Evolutionary conservation across 2,113 vertebrate genomes (phyloP), one percentile per base, ranked within the genome.

Genomic region (Xyrauchen texanus): DNA sequence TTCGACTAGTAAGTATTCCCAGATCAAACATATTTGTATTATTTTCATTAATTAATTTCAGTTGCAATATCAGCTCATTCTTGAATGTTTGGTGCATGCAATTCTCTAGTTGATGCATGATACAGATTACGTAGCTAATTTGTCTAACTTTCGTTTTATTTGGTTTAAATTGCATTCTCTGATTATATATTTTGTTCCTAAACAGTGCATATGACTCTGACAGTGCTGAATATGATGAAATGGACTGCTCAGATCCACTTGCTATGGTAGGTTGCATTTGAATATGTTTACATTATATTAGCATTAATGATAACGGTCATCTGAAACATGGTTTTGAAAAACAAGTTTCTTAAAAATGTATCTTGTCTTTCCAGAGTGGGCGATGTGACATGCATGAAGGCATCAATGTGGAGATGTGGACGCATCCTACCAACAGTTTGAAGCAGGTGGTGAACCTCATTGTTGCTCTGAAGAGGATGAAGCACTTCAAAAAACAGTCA

Each of bases 391-490:
- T 72, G n/a, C 51, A 78, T 8, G 15, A 8, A 45, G 80, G 4
- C 21, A 8, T 87, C 2, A 67, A 81, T 55, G 47, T 86, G 70
- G 83, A 91, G 69, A 66, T 83, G 15, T 10, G 0, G 0, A 46
- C 81, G 16, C 70, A 3, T 4, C 75, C 68, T 1, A 61, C 67
- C 34, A 84, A 34, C 3, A 34, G 61, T 6, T 68, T 91, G 83
- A 45, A 46, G n/a, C 4, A 13, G 0, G 62, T 78, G 0, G 88
- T 76, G 0, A 78, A 60, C 6, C 52, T 91, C 68, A 0, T 91
- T 57, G 45, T 92, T 8, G 75, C 65, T 0, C 4, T 76, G 10
- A 70, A 83, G 34, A 86, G 72, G 65, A 51, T 91, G 76, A 86
- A 76, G 1, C 66, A 21, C 0, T 11, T 13, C 2, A 78, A 34